A percentile compares a stretch with the other conserved stretches of the same genome.
phyloP scores from a whole-genome alignment of 2,797 vertebrate genomes.

The Sebastes minor region DNA sequence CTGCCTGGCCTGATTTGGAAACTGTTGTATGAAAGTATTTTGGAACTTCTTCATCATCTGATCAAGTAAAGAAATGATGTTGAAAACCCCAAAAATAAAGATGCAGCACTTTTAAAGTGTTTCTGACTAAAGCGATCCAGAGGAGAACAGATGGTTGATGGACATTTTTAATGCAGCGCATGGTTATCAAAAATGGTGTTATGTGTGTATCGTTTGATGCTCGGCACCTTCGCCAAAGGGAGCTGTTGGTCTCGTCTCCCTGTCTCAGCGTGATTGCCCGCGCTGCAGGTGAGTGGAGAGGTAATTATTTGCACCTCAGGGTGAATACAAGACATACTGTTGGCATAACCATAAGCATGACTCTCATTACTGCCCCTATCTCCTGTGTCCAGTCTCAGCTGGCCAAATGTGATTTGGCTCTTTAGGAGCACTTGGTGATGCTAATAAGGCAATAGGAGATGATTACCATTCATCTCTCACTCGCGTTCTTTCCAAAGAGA shows the following conservation, averaged over 20 bases:
- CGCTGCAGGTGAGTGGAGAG: constrained; percentile 31
- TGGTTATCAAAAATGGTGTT: constrained; percentile 12
- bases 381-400: constrained; percentile 8
- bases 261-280: constrained; percentile 31
- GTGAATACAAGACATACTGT: constrained; percentile 42
- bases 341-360: not conserved
- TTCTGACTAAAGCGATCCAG: not conserved
- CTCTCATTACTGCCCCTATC: constrained; percentile 13
- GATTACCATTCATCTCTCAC: constrained; percentile 22
- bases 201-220: constrained; percentile 33
- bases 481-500: not conserved
- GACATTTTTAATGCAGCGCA: constrained; percentile 13
- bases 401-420: constrained; percentile 14
- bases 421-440: constrained; percentile 18
- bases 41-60: constrained; percentile 53
- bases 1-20: constrained; percentile 35
- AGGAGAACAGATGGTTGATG: constrained; percentile 18
- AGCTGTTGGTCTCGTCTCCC: constrained; percentile 23
- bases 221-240: not conserved
- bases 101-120: constrained; percentile 6
- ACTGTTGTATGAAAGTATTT: constrained; percentile 50
- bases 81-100: not conserved
- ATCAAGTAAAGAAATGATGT: not conserved
- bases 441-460: constrained; percentile 14
- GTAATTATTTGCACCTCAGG: constrained; percentile 54